These are phyloP conservation scores for Ennomos fuscantarius DNA, from an alignment of 2,888 invertebrate species.

Conservation along the genomic window DNA sequence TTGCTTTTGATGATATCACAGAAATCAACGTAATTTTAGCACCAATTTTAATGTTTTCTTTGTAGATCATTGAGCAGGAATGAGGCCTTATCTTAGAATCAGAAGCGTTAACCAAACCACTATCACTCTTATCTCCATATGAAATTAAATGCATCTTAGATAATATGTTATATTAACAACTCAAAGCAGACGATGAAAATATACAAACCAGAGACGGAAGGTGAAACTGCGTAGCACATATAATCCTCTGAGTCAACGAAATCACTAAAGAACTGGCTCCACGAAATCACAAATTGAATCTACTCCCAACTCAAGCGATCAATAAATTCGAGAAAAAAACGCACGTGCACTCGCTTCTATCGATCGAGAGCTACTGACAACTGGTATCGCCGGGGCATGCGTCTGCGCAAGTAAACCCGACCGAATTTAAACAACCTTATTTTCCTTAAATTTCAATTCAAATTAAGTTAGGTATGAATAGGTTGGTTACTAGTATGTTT, in stretches of 20 bases:
- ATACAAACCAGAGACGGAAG: conserved; percentile 49
- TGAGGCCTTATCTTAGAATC: conserved; percentile 21
- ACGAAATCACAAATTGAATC: conserved; percentile 60
- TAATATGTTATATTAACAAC: conserved; percentile 40
- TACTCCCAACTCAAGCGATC: conserved; percentile 64
- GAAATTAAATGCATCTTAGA: conserved; percentile 52
- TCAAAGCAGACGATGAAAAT: conserved; percentile 34
- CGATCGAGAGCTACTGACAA: conserved; percentile 80
- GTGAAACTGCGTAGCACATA: conserved; percentile 36
- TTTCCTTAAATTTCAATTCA: conserved; percentile 26
- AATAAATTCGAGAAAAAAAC: conserved; percentile 52
- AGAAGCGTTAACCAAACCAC: conserved; percentile 62
- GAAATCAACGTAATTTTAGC: conserved; percentile 24
- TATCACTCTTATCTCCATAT: conserved; percentile 69
- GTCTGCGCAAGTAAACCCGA: conserved; percentile 68
- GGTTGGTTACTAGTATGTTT: conserved; percentile 60
- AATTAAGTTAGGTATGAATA: conserved; percentile 35
- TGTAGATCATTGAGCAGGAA: background rate
- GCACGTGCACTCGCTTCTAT: conserved; percentile 55
- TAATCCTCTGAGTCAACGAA: conserved; percentile 44
- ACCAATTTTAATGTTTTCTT: background rate
- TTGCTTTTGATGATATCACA: conserved; percentile 46
- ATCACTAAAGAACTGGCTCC: conserved; percentile 43
- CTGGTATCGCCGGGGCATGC: conserved; percentile 67
- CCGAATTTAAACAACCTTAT: conserved; percentile 50